These are phyloP conservation scores for Parelbella ahira DNA, from an alignment of 2,888 invertebrate genomes.

Conservation along the genomic window DNA sequence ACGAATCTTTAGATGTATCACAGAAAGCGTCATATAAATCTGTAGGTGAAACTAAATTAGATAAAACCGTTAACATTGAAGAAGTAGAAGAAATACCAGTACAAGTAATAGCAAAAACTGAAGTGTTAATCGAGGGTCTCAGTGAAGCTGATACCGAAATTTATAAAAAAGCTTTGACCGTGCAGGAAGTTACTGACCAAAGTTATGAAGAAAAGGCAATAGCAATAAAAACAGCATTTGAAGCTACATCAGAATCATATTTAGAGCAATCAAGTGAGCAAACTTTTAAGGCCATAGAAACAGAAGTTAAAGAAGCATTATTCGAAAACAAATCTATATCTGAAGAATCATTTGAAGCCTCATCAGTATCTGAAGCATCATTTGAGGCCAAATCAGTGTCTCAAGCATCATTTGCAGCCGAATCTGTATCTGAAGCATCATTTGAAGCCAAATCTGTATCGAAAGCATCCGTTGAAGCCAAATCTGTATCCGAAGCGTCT, in stretches of 20 bases:
- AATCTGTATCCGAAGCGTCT: slow-evolving; percentile 1
- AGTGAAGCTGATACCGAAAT: slow-evolving; percentile 9
- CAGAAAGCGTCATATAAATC: slow-evolving; percentile 18
- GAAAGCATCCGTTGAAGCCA: slow-evolving; percentile 3
- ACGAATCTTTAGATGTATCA: slow-evolving; percentile 10
- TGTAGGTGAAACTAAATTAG: slow-evolving; percentile 12
- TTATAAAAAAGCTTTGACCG: slow-evolving; percentile 7
- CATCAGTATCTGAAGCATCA: slow-evolving; percentile 2
- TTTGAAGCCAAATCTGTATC: slow-evolving; percentile 3
- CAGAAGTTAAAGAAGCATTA: too few relatives aligned
- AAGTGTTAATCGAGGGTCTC: slow-evolving; percentile 17
- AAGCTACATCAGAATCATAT: neutral
- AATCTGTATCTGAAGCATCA: slow-evolving; percentile 1
- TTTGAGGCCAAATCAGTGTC: slow-evolving; percentile 4
- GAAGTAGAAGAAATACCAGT: slow-evolving; percentile 19
- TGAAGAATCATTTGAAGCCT: slow-evolving; percentile 4
- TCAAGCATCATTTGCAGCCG: slow-evolving; percentile 4
- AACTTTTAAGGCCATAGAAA: slow-evolving; percentile 1
- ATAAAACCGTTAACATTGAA: slow-evolving; percentile 9
- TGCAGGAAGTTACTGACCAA: slow-evolving; percentile 2
- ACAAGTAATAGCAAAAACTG: slow-evolving; percentile 15
- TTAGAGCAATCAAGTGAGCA: slow-evolving; percentile 6
- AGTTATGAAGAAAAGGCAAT: slow-evolving; percentile 6
- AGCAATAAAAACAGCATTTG: slow-evolving; percentile 2
- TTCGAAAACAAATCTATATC: slow-evolving; percentile 10